Conservation (phyloP, 2,113 vertebrate genomes). For the Callithrix jacchus region DNA sequence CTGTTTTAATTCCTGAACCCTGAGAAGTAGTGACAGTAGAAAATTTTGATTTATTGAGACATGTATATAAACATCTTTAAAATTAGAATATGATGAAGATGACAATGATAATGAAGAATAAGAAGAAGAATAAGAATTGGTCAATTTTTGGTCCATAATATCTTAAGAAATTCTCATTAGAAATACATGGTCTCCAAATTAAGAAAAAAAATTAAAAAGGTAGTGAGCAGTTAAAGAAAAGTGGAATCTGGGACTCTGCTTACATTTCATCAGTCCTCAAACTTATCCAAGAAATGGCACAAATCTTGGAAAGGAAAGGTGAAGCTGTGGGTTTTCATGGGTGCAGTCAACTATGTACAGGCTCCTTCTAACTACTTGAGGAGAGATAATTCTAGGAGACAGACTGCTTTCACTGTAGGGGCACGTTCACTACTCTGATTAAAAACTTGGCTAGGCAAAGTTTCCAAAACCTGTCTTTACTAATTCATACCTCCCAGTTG, state of each 20-base stretch:
- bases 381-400: not conserved
- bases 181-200: not conserved
- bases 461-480: conserved; percentile 31
- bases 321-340: not conserved
- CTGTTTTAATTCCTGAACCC: not conserved
- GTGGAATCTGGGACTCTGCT: not conserved
- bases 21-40: not conserved
- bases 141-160: not conserved
- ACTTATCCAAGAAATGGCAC: not conserved
- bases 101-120: not conserved
- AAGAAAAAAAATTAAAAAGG: not conserved
- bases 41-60: conserved; percentile 3
- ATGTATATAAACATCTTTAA: conserved; percentile 2
- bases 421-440: not conserved
- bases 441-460: not conserved
- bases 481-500: not conserved
- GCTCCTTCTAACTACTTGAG: not conserved
- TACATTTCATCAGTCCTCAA: not conserved
- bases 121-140: not conserved
- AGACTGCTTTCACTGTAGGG: not conserved
- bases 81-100: not conserved
- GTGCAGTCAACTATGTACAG: not conserved
- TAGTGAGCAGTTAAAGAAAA: not conserved
- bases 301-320: not conserved
- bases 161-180: conserved; percentile 8